Conservation (phyloP, 2,113 vertebrate genomes). For the Orthonyx spaldingii region DNA sequence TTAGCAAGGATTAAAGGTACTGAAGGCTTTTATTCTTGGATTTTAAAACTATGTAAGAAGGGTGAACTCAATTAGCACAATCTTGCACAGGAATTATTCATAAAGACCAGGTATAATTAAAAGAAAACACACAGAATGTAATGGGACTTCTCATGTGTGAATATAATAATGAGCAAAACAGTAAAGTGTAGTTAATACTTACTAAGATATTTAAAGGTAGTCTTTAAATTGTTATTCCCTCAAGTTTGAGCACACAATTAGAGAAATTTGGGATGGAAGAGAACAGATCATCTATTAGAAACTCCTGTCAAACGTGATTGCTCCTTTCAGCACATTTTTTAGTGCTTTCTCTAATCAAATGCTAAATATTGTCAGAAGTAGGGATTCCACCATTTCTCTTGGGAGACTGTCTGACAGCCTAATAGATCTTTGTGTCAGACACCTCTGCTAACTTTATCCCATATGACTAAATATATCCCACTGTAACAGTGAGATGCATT, state of each 20-base stretch:
- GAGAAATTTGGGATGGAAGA: neutral
- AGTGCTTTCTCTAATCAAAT: constrained; percentile 27
- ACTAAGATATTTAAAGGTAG: constrained; percentile 1
- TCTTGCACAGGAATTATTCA: constrained; percentile 18
- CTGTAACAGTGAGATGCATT: neutral
- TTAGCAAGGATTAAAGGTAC: neutral
- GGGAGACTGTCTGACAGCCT: constrained; percentile 21
- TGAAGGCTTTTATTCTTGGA: neutral
- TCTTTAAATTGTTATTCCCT: constrained; percentile 22
- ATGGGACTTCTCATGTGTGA: neutral
- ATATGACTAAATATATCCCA: neutral
- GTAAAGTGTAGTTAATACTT: neutral
- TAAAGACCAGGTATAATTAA: constrained; percentile 36
- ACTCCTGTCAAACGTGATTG: neutral
- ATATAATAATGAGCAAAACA: neutral
- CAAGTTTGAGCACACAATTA: constrained; percentile 34
- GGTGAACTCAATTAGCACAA: constrained; percentile 11
- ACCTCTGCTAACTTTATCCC: constrained; percentile 11
- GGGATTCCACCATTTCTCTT: constrained; percentile 10
- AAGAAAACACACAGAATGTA: neutral
- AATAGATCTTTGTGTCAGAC: constrained; percentile 27
- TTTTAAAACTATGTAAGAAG: neutral
- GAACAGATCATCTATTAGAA: neutral
- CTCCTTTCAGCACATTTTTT: constrained; percentile 17
- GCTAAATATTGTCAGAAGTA: constrained; percentile 19